Base-by-base conservation (phyloP, 2,113 vertebrate genomes). In the Eudyptes chrysolophus region DNA sequence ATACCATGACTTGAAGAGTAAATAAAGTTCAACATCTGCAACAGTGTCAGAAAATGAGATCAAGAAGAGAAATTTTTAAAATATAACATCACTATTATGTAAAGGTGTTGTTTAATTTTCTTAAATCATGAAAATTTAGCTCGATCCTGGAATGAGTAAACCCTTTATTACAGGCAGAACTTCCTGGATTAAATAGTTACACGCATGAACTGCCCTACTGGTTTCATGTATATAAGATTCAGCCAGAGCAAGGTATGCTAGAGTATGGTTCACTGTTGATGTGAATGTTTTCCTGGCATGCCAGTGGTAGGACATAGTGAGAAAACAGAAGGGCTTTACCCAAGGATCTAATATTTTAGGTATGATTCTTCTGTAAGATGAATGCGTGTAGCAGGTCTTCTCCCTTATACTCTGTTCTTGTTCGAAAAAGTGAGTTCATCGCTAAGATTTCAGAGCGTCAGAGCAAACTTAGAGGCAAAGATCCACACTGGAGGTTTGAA, bases 401-500 rank as follows among this genome's bases (percentile, higher is more conserved):
- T 32, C 24, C 18, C 2, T 27, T 60, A 71, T 11, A 38, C 2
- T 42, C n/a, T 42, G 4, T 22, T 65, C 38, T 34, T 64, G 3
- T 64, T 22, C 26, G 27, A 54, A 86, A 75, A 61, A n/a, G 2
- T 0, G 0, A 70, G 7, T 24, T 15, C 16, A 34, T 30, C 32
- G 16, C 9, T 46, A 64, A 49, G 16, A 69, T 42, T 84, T 92
- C 51, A 70, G 38, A 61, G 5, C 2, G 3, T 27, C 44, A 48
- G 22, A 57, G 36, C 6, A 84, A 57, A 75, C 6, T 21, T 60
- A 42, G 25, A 87, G n/a, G 3, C 5, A 65, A 70, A 89, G 54
- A 40, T 49, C 10, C 1, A 36, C 19, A 32, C 10, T 54, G 13
- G 10, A 79, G 5, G 3, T 70, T 51, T 83, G 38, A 71, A 78